Evolutionary conservation across 2,888 invertebrate species (phyloP), one percentile per base, ranked within the genome.

Genomic region (Aspidiotus rigidus): DNA sequence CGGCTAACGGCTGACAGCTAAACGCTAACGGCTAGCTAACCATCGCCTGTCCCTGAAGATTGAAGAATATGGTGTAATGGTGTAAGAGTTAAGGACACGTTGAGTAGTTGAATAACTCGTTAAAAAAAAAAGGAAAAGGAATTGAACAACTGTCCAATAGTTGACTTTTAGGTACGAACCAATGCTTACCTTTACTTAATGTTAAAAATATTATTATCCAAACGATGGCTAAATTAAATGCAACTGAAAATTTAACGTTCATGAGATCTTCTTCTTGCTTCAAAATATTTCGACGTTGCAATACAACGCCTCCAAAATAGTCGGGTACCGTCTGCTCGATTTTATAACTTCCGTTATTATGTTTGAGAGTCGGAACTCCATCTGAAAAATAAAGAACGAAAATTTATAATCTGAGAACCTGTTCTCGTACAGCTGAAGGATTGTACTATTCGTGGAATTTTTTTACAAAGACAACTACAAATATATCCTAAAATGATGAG

Each of bases 171-270:
- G 28, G 28, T 49, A 49, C 3, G 3, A 3, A 49, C n/a, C 49
- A 49, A 49, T 40, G 72, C 72, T 67, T 73, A 82, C 83, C 93
- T 83, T 91, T 92, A 78, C 92, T 91, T 28, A 93, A 82, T 59
- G 89, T 86, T 28, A 93, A 85, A 76, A 93, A 93, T 7, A 93
- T 87, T 62, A 90, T 86, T 83, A 90, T 87, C 93, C 93, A 94
- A 28, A 93, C 87, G 7, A 93, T 88, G 0, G 90, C 90, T 77
- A 93, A 80, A 78, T 93, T 92, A 79, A 93, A 92, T 3, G 92
- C 90, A 72, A 92, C 85, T 82, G 93, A 90, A 79, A 93, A 92
- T 78, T 89, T 89, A 71, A 90, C 84, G 63, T 82, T 83, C 40
- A 87, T 86, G 69, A 83, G 83, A 69, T 71, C 69, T 64, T 70